These are phyloP conservation scores for Sula dactylatra DNA, from an alignment of 2,113 vertebrate species.

Conservation along the genomic window DNA sequence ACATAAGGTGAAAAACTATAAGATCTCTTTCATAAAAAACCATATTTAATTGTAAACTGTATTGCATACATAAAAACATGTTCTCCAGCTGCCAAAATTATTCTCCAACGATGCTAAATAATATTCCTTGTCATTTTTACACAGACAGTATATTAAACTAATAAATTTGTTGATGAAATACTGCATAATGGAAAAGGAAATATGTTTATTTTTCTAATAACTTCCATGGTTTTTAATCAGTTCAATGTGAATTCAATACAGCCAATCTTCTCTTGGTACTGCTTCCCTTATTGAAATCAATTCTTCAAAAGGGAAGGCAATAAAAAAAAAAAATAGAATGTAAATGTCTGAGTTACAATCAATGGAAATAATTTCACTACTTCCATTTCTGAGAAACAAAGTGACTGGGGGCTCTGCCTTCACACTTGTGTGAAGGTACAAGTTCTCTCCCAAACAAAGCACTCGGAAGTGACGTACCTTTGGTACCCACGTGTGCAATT, in stretches of 20 bases:
- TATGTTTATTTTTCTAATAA: conserved; percentile 60
- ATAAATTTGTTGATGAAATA: conserved; percentile 52
- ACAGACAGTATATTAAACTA: conserved; percentile 47
- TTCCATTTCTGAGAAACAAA: neutral
- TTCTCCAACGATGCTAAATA: conserved; percentile 42
- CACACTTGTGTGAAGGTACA: neutral
- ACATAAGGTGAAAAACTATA: neutral
- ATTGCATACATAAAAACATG: neutral
- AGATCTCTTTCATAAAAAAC: neutral
- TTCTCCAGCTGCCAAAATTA: conserved; percentile 10
- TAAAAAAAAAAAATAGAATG: neutral
- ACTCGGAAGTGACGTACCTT: neutral
- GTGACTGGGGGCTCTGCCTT: neutral
- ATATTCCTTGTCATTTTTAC: conserved; percentile 21
- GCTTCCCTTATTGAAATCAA: conserved; percentile 61
- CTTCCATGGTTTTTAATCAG: conserved; percentile 54
- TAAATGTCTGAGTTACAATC: conserved; percentile 40
- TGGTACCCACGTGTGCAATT: neutral
- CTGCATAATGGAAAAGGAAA: conserved; percentile 33
- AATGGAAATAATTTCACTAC: neutral
- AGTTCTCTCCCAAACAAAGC: neutral
- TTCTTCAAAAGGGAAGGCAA: conserved; percentile 56
- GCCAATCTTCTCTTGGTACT: conserved; percentile 53
- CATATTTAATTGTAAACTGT: neutral
- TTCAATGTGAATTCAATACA: conserved; percentile 65